These are phyloP conservation scores for Epinephelus awoara DNA, from an alignment of 2,797 vertebrate genomes.

Conservation along the genomic window DNA sequence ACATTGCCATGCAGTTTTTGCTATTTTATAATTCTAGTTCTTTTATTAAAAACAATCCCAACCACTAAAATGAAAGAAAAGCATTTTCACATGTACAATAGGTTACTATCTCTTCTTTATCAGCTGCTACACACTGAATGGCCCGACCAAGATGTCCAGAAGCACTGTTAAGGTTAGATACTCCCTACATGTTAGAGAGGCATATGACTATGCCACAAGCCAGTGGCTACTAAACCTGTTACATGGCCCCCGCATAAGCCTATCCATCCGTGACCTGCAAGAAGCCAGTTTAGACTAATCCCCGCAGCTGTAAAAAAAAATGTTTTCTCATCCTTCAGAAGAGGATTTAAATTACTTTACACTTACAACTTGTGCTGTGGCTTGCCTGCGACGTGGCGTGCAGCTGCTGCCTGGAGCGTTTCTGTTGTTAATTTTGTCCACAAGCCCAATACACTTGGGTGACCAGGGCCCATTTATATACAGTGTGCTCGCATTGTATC, in stretches of 20 bases:
- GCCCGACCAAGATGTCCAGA: slow-evolving; percentile 10
- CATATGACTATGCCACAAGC: slow-evolving; percentile 54
- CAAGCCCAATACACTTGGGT: slow-evolving; percentile 35
- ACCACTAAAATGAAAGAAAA: neutral
- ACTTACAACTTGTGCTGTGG: slow-evolving; percentile 58
- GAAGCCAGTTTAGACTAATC: slow-evolving; percentile 82
- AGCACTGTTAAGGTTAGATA: slow-evolving; percentile 44
- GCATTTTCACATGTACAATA: neutral
- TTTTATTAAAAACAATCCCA: neutral
- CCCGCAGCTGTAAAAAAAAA: slow-evolving; percentile 79
- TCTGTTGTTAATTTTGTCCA: slow-evolving; percentile 64
- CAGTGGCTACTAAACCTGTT: slow-evolving; percentile 81
- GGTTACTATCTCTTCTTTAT: neutral
- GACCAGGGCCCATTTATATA: slow-evolving; percentile 40
- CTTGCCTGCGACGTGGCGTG: slow-evolving; percentile 40
- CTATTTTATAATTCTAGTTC: neutral
- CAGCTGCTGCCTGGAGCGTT: slow-evolving; percentile 50
- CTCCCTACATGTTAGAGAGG: slow-evolving; percentile 35
- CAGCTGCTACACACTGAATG: neutral
- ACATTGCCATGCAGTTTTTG: neutral
- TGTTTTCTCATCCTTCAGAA: slow-evolving; percentile 79
- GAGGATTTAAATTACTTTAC: slow-evolving; percentile 84
- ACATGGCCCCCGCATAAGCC: slow-evolving; percentile 78
- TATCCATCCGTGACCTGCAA: slow-evolving; percentile 80
- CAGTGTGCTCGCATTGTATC: slow-evolving; percentile 25